These are phyloP conservation scores for Motacilla alba DNA, from an alignment of 2,113 vertebrate genomes.

Conservation along the genomic window DNA sequence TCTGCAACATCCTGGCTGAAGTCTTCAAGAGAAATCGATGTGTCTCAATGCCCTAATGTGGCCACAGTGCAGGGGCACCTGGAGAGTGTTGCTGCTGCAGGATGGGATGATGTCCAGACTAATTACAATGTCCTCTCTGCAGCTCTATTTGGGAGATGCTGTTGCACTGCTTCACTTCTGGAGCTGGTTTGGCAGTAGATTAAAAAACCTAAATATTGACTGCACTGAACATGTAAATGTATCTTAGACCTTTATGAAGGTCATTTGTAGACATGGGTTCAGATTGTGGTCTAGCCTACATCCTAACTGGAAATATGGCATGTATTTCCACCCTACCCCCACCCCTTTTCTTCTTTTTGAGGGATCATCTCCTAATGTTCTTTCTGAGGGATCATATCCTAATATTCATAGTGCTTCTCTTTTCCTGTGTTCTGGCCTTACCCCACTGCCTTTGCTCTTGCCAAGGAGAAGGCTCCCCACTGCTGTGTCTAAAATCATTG, in stretches of 20 bases:
- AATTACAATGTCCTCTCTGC: not conserved
- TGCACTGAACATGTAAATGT: fast-evolving
- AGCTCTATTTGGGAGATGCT: not conserved
- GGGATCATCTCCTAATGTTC: not conserved
- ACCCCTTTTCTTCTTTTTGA: not conserved
- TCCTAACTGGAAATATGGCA: not conserved
- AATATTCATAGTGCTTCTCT: not conserved
- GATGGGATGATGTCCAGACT: not conserved
- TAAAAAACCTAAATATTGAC: not conserved
- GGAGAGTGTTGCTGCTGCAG: not conserved
- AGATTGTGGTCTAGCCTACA: not conserved
- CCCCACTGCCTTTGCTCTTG: not conserved
- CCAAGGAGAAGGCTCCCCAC: not conserved
- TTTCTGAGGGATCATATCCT: too few species aligned
- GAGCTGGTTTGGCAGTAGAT: not conserved
- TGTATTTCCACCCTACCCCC: fast-evolving
- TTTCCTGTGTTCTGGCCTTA: not conserved
- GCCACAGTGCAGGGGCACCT: not conserved
- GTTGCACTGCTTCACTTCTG: not conserved
- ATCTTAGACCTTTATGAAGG: not conserved
- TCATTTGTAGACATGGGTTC: not conserved
- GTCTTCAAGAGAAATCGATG: not conserved
- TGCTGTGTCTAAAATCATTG: not conserved
- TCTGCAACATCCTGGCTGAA: not conserved
- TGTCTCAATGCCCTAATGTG: not conserved